A percentile compares a stretch with the other conserved stretches of the same genome.
Conservation (phyloP, 2,888 invertebrate genomes). For the Erpobdella octoculata region DNA sequence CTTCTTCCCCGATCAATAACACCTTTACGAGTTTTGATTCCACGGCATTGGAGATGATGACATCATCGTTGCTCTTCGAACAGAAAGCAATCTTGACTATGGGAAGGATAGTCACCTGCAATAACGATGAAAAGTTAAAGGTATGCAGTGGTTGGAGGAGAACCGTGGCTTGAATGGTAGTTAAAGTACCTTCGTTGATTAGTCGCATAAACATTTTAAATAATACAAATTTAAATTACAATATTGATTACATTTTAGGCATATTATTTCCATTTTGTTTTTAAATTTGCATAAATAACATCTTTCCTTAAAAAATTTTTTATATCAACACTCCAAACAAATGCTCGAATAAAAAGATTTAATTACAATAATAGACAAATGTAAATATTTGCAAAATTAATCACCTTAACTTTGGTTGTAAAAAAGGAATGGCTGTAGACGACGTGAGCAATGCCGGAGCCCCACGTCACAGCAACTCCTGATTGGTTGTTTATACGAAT, state of each 20-base stretch:
- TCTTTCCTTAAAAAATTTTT: no score
- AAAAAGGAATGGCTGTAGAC: background rate
- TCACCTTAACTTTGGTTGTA: background rate
- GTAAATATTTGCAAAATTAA: background rate
- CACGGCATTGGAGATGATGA: background rate
- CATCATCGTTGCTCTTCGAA: background rate
- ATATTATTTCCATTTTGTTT: no score
- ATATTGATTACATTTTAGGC: no score
- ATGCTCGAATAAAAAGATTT: background rate
- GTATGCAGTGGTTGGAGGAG: background rate
- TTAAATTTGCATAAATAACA: no score
- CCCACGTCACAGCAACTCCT: constrained; percentile 42
- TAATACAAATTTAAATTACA: no score
- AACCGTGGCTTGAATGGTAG: no score
- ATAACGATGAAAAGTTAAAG: background rate
- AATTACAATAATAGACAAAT: background rate
- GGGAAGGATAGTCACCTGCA: background rate
- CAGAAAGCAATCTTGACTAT: background rate
- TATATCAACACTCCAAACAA: background rate
- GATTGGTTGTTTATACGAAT: constrained; percentile 38
- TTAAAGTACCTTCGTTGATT: no score
- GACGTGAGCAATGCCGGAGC: constrained; percentile 37
- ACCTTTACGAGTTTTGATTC: background rate
- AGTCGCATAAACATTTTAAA: no score
- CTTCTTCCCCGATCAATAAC: background rate